These are phyloP conservation scores for Corapipo altera DNA, from an alignment of 2,113 vertebrate species.

Conservation along the genomic window DNA sequence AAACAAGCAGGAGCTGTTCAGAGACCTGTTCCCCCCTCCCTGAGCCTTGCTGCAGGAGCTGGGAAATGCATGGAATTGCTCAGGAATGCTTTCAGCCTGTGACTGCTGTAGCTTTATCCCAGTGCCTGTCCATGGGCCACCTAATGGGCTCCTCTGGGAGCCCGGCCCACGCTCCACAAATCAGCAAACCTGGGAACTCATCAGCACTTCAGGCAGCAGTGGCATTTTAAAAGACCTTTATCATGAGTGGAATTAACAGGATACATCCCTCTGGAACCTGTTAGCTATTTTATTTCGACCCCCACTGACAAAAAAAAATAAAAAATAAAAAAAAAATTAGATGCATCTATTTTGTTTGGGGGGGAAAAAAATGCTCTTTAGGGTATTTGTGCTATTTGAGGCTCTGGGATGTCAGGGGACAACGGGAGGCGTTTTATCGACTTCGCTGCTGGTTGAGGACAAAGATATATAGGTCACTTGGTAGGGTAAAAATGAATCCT, in stretches of 20 bases:
- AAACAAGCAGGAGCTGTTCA: not conserved
- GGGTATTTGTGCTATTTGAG: constrained; percentile 50
- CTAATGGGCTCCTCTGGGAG: constrained; percentile 76
- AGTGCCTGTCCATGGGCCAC: constrained; percentile 42
- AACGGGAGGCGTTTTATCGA: not conserved
- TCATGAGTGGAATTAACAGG: constrained; percentile 69
- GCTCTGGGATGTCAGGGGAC: not conserved
- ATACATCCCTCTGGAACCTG: constrained; percentile 68
- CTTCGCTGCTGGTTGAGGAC: not conserved
- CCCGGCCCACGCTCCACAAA: not conserved
- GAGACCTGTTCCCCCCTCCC: not conserved
- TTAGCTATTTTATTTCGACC: constrained; percentile 66
- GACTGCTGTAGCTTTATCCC: not conserved
- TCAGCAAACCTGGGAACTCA: constrained; percentile 44
- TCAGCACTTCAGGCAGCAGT: constrained; percentile 53
- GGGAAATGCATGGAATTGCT: constrained; percentile 21
- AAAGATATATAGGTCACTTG: not conserved
- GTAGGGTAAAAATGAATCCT: not conserved
- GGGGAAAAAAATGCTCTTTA: constrained; percentile 9
- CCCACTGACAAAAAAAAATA: not conserved
- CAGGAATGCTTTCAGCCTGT: constrained; percentile 39
- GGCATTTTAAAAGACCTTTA: constrained; percentile 65
- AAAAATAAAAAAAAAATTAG: not conserved
- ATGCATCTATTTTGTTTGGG: constrained; percentile 48
- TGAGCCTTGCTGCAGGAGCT: constrained; percentile 2